Evolutionary conservation across 1,140 invertebrate genomes (phyloP).

Genomic region (Lordiphosa stackelbergi): DNA sequence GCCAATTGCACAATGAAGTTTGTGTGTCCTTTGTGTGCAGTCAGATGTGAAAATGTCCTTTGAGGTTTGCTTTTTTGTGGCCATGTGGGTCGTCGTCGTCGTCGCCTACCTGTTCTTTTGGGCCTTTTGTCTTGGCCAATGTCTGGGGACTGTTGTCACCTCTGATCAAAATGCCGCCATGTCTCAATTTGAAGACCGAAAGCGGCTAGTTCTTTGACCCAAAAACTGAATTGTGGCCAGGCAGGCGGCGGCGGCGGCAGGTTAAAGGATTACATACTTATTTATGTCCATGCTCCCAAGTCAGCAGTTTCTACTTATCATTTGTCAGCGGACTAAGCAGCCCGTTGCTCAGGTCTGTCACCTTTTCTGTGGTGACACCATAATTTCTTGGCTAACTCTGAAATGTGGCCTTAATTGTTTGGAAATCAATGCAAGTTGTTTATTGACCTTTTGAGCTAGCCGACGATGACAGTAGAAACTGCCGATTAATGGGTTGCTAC

Average conservation of each 20-base stretch:
- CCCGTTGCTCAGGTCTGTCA: constrained; percentile 37
- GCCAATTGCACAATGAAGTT: constrained; percentile 68
- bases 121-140: constrained; percentile 26
- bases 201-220: constrained; percentile 57
- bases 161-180: constrained; percentile 41
- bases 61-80: constrained; percentile 44
- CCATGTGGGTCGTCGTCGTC: constrained; percentile 15
- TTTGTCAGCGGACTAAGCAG: constrained; percentile 63
- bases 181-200: constrained; percentile 46
- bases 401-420: constrained; percentile 70
- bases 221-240: constrained; percentile 44
- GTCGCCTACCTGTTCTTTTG: constrained; percentile 34
- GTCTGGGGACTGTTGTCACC: constrained; percentile 43
- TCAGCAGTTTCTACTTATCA: constrained; percentile 60
- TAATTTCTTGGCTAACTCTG: constrained; percentile 65
- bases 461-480: constrained; percentile 44
- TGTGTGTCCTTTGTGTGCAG: constrained; percentile 35
- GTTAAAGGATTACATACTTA: constrained; percentile 65
- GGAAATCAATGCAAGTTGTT: constrained; percentile 67
- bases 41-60: constrained; percentile 66
- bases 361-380: constrained; percentile 65
- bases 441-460: constrained; percentile 60
- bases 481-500: constrained; percentile 66
- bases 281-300: constrained; percentile 33
- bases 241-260: constrained; percentile 39